Evolutionary conservation across 23 tunicate genomes (phyloP).

Genomic region (Trididemnum nubilum): DNA sequence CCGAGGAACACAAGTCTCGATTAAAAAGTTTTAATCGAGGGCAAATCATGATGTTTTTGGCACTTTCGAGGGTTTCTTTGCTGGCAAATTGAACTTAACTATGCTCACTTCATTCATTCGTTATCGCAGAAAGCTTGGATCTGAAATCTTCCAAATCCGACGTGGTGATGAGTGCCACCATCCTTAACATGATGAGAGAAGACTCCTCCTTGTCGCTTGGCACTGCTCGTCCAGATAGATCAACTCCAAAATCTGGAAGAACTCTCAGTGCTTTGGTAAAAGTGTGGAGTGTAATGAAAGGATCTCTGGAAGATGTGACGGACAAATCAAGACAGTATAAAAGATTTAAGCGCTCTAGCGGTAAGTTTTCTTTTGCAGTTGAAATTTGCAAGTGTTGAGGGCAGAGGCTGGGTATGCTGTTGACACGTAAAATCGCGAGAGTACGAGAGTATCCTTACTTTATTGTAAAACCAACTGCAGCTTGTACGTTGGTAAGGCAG

Average conservation of each 20-base stretch:
- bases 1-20: too few species aligned
- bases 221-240: background rate
- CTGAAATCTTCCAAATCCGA: constrained; percentile 12
- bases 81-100: too few species aligned
- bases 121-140: constrained; percentile 17
- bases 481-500: too few species aligned
- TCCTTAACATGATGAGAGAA: constrained; percentile 29
- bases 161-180: constrained; percentile 56
- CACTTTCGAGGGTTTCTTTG: too few species aligned
- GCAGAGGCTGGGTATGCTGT: too few species aligned
- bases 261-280: constrained; percentile 49
- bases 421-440: too few species aligned
- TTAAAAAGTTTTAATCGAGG: too few species aligned
- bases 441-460: too few species aligned
- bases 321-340: constrained; percentile 3
- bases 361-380: background rate
- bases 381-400: too few species aligned
- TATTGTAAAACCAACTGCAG: too few species aligned
- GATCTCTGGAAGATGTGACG: constrained; percentile 54
- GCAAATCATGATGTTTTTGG: too few species aligned
- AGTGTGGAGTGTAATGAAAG: constrained; percentile 71
- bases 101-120: too few species aligned
- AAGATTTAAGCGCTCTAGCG: constrained; percentile 5
- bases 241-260: background rate
- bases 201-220: background rate